Conservation (phyloP, 2,888 invertebrate genomes). For the Aphodius granarius region DNA sequence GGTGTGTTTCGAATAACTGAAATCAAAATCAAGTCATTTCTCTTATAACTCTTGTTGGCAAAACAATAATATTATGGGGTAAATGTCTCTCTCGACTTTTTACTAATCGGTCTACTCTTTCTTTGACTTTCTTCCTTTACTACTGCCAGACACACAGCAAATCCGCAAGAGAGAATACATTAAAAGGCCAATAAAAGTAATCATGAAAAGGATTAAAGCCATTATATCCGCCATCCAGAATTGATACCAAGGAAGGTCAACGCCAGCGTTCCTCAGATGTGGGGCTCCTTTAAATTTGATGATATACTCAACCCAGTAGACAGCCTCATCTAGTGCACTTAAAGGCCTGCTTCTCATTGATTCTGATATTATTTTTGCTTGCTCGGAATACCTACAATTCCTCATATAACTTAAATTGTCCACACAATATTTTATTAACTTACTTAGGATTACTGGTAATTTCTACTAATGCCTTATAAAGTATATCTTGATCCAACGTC, state of each 20-base stretch:
- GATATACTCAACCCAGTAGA: constrained; percentile 34
- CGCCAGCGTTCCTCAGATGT: constrained; percentile 27
- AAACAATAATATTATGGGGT: too few species aligned
- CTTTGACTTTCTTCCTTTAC: not conserved
- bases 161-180: not conserved
- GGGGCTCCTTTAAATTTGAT: constrained; percentile 30
- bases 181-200: not conserved
- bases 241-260: constrained; percentile 26
- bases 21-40: too few species aligned
- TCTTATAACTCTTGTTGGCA: too few species aligned
- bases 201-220: not conserved
- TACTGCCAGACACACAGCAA: not conserved
- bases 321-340: constrained; percentile 26
- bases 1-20: too few species aligned
- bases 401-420: not conserved
- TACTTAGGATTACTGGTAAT: constrained; percentile 32
- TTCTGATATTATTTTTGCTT: constrained; percentile 25
- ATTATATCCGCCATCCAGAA: not conserved
- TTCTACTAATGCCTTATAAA: constrained; percentile 29
- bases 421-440: not conserved
- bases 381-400: constrained; percentile 14
- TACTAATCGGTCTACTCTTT: not conserved
- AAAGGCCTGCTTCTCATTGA: constrained; percentile 28
- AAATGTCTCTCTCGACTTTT: too few species aligned
- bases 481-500: constrained; percentile 26